Evolutionary conservation across 2,113 vertebrate species (phyloP), one percentile per base, ranked within the genome.

Genomic region (Hippocampus barbouri): DNA sequence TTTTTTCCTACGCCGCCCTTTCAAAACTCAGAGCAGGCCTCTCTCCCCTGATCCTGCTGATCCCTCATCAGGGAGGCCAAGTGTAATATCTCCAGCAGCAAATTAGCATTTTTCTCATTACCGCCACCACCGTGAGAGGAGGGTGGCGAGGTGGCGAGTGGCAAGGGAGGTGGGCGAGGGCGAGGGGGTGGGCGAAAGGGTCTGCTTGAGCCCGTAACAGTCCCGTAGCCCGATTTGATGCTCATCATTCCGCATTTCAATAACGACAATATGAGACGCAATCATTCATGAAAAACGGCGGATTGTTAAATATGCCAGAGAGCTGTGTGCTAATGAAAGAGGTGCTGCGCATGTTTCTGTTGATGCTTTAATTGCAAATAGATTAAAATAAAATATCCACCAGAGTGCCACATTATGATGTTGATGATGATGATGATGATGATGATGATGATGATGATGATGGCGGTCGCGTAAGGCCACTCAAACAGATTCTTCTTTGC

Each of bases 71-170:
- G 86, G 72, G 82, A 87, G 81, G 86, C 83, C 79, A 87, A 90
- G 81, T 76, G 83, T 76, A 86, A 84, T 86, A 86, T 88, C 85
- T 84, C 77, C 79, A 71, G 27, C 45, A 23, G 71, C 71, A 81
- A 89, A 91, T 91, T 92, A 87, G 89, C 91, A 91, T 91, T 90
- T 91, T 90, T 88, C 87, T 91, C 89, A 91, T 92, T 92, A 92
- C 81, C 79, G 66, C 83, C 61, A 27, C 30, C 81, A 78, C 81
- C 79, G 68, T 34, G 27, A 34, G 27, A 2, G 59, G 15, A 16
- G 27, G 59, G 59, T 14, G 27, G 57, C 6, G 21, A 54, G n/a
- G 27, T 14, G 25, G 57, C 2, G 21, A 56, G n/a, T 23, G n/a
- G n/a, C 57, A 6, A 60, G 14, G 27, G 59, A 14, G 6, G 57